Evolutionary conservation across 2,888 invertebrate genomes (phyloP).

Genomic region (Alloscopus bannaensis): DNA sequence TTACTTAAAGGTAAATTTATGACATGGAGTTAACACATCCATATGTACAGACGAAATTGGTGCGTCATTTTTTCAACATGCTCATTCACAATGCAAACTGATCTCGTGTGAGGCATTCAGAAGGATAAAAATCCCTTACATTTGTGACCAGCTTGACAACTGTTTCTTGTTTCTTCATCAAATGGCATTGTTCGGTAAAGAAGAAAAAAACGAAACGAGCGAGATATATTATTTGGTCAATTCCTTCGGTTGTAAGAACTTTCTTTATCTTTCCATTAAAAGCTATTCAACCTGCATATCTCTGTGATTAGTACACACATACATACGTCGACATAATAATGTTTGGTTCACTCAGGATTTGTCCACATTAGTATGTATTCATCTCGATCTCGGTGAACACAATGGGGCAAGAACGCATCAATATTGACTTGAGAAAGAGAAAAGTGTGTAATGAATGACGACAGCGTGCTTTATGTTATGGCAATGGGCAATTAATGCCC

Average conservation of each 20-base stretch:
- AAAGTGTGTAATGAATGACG: no score
- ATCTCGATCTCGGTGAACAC: no score
- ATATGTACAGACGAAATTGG: neutral
- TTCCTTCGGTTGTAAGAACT: constrained; percentile 13
- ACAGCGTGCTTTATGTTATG: no score
- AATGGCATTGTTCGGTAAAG: neutral
- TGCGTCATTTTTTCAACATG: no score
- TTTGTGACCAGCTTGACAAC: constrained; percentile 14
- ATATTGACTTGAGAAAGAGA: no score
- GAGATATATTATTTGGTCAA: constrained; percentile 10
- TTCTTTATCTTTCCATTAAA: constrained; percentile 16
- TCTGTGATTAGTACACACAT: no score
- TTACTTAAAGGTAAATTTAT: constrained; percentile 50
- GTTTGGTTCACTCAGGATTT: no score
- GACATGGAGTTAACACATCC: constrained; percentile 23
- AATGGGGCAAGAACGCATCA: no score
- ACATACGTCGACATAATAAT: no score
- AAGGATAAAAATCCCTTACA: neutral
- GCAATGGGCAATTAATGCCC: constrained; percentile 10
- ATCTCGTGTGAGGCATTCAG: neutral
- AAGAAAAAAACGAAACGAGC: no score
- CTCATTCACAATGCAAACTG: constrained; percentile 6
- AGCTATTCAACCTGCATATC: no score
- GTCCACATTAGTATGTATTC: no score
- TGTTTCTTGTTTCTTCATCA: constrained; percentile 2